Evolutionary conservation across 2,888 invertebrate species (phyloP).

Genomic region (Lithophane socia): DNA sequence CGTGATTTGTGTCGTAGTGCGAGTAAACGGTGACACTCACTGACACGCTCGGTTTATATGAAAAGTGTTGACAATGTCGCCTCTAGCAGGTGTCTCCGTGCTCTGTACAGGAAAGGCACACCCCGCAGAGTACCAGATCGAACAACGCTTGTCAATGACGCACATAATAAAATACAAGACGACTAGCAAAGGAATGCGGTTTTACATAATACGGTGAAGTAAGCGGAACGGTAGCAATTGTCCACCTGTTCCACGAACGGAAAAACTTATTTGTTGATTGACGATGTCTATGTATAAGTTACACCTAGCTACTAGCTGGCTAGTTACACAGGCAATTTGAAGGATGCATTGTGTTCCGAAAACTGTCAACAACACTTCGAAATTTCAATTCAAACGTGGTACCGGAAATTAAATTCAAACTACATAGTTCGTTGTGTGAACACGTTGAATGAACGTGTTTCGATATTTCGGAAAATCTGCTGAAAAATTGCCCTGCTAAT

Average conservation of each 20-base stretch:
- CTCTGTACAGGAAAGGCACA: conserved; percentile 50
- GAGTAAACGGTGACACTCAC: not conserved
- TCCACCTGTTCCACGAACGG: conserved; percentile 57
- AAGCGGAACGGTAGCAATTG: conserved; percentile 59
- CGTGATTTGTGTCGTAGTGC: not conserved
- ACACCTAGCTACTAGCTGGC: conserved; percentile 14
- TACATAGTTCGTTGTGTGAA: not conserved
- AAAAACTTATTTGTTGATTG: conserved; percentile 57
- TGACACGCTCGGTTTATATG: not conserved
- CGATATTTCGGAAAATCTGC: not conserved
- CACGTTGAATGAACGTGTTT: not conserved
- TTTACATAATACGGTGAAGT: conserved; percentile 62
- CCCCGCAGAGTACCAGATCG: conserved; percentile 79
- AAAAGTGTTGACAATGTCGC: not conserved
- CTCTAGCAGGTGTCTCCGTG: not conserved
- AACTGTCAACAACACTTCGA: conserved; percentile 4
- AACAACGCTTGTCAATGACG: conserved; percentile 71
- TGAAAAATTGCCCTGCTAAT: not conserved
- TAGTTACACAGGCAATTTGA: conserved; percentile 8
- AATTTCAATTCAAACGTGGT: conserved; percentile 21
- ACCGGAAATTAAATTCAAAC: not conserved
- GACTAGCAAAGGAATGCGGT: conserved; percentile 60
- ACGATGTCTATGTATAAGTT: conserved; percentile 37
- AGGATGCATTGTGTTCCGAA: not conserved
- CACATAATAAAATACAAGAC: conserved; percentile 69